Evolutionary conservation across 2,888 invertebrate species (phyloP).

Genomic region (Philonicus albiceps): DNA sequence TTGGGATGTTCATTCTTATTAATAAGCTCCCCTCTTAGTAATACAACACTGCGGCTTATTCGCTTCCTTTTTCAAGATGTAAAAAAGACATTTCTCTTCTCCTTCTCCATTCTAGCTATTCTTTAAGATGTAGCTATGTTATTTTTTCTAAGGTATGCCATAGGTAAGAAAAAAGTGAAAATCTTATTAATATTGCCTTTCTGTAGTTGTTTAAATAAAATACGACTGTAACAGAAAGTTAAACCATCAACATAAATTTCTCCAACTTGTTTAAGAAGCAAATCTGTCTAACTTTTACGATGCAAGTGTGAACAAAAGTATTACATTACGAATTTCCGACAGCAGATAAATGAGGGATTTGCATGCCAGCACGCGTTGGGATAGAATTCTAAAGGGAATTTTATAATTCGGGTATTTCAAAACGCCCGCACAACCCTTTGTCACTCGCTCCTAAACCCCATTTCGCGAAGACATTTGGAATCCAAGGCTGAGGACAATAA

Average conservation of each 20-base stretch:
- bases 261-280: background rate
- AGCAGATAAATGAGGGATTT: background rate
- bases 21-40: too few species aligned
- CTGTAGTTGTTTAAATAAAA: too few species aligned
- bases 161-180: too few species aligned
- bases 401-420: background rate
- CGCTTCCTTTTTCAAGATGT: too few species aligned
- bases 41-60: too few species aligned
- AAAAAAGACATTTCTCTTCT: too few species aligned
- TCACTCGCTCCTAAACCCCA: background rate
- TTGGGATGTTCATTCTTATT: too few species aligned
- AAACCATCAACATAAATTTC: background rate
- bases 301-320: background rate
- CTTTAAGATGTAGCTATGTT: too few species aligned
- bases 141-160: too few species aligned
- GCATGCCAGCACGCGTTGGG: background rate
- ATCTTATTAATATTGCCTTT: too few species aligned
- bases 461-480: background rate
- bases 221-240: too few species aligned
- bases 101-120: too few species aligned
- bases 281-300: background rate
- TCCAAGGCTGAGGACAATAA: background rate
- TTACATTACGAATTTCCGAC: background rate
- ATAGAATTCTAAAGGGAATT: background rate
- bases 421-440: background rate